These are phyloP conservation scores for Anguilla megastoma DNA, from an alignment of 2,797 vertebrate genomes.

Conservation along the genomic window DNA sequence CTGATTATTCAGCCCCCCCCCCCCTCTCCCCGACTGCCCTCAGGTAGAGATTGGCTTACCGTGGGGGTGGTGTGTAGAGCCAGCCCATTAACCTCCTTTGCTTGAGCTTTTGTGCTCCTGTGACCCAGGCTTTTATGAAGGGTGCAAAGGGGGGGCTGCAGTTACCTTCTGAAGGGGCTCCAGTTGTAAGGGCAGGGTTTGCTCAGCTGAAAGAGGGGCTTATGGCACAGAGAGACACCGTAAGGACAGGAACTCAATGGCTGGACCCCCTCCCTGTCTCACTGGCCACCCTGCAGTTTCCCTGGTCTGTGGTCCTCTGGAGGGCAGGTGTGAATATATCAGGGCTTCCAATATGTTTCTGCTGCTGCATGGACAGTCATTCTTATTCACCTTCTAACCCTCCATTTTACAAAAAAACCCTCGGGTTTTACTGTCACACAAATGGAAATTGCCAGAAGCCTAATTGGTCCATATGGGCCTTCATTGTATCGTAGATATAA, in stretches of 20 bases:
- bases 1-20: conserved; percentile 42
- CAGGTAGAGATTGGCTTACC: conserved; percentile 68
- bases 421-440: conserved; percentile 31
- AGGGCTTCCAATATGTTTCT: conserved; percentile 48
- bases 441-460: conserved; percentile 10
- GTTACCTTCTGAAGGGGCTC: conserved; percentile 67
- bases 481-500: background rate
- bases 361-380: conserved; percentile 19
- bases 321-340: conserved; percentile 53
- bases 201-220: conserved; percentile 70
- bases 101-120: conserved; percentile 71
- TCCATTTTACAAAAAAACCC: conserved; percentile 40
- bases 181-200: conserved; percentile 71
- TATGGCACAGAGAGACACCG: conserved; percentile 67
- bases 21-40: conserved; percentile 33
- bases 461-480: background rate
- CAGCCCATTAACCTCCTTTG: conserved; percentile 76
- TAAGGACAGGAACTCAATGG: conserved; percentile 60
- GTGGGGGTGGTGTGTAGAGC: conserved; percentile 69
- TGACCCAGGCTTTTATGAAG: conserved; percentile 74
- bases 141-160: conserved; percentile 59
- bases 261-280: conserved; percentile 44
- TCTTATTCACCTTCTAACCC: conserved; percentile 11
- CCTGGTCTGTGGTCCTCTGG: conserved; percentile 55
- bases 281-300: conserved; percentile 49